phyloP scores from a whole-genome alignment of 1,140 invertebrate genomes.

The Aporrectodea caliginosa region DNA sequence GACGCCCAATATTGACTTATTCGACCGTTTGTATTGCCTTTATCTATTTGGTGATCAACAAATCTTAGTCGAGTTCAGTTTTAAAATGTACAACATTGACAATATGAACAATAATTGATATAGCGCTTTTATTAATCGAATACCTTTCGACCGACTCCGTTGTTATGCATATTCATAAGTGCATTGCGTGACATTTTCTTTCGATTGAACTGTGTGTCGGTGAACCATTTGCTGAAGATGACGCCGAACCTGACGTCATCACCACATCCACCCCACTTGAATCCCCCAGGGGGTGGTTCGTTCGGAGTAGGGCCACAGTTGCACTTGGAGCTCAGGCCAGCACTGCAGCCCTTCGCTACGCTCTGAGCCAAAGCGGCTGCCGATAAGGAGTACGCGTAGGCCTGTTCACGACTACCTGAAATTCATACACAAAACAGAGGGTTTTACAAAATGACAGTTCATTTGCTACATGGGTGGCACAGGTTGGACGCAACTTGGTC shows the following conservation, averaged over 20 bases:
- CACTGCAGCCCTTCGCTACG: constrained; percentile 67
- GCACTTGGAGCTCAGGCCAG: constrained; percentile 65
- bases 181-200: constrained; percentile 37
- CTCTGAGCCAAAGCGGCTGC: constrained; percentile 68
- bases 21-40: too few relatives aligned
- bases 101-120: too few relatives aligned
- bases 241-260: constrained; percentile 57
- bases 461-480: too few relatives aligned
- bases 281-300: constrained; percentile 59
- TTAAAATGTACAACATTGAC: too few relatives aligned
- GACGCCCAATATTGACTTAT: too few relatives aligned
- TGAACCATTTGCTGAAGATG: constrained; percentile 24
- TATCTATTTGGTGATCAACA: too few relatives aligned
- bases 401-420: constrained; percentile 74
- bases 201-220: constrained; percentile 12
- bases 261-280: constrained; percentile 71
- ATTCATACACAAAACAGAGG: too few relatives aligned
- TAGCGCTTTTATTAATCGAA: too few relatives aligned
- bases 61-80: too few relatives aligned
- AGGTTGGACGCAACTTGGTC: too few relatives aligned
- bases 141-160: constrained; percentile 59
- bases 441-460: too few relatives aligned
- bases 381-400: constrained; percentile 68
- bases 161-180: constrained; percentile 60
- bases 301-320: constrained; percentile 64